These are phyloP conservation scores for Orthonyx spaldingii DNA, from an alignment of 2,113 vertebrate genomes.

Conservation along the genomic window DNA sequence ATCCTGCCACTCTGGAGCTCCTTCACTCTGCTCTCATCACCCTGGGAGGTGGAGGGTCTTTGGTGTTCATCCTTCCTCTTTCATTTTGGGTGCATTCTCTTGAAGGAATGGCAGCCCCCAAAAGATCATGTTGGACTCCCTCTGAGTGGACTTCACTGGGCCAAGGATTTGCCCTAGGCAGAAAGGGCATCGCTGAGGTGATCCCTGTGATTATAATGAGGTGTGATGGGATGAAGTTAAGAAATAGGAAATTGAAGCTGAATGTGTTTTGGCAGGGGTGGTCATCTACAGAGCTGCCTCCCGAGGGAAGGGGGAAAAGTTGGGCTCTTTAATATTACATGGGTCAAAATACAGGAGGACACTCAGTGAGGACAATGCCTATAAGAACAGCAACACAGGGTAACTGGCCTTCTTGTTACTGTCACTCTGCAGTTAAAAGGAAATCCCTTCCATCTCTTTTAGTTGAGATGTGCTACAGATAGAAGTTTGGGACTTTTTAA, in stretches of 20 bases:
- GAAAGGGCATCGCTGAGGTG: background rate
- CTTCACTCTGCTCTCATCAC: background rate
- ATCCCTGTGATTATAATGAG: background rate
- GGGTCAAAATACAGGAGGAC: background rate
- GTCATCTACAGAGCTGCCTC: background rate
- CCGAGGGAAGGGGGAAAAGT: background rate
- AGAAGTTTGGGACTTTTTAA: background rate
- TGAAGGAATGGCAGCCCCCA: background rate
- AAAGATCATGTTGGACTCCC: background rate
- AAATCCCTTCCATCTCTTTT: background rate
- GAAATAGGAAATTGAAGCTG: background rate
- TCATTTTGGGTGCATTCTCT: background rate
- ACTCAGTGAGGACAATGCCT: background rate
- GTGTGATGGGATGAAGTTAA: background rate
- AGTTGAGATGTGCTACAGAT: background rate
- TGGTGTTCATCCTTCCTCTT: fast-evolving
- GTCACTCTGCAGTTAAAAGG: background rate
- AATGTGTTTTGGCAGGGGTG: background rate
- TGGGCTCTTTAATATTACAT: background rate
- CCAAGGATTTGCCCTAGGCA: background rate
- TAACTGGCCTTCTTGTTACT: background rate
- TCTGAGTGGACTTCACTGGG: background rate
- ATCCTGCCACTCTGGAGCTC: background rate
- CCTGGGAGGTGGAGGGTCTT: background rate
- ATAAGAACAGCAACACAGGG: background rate